A percentile compares a stretch with the other conserved stretches of the same genome.
Conservation (phyloP, 2,888 invertebrate genomes). For the Mactromeris polynyma region DNA sequence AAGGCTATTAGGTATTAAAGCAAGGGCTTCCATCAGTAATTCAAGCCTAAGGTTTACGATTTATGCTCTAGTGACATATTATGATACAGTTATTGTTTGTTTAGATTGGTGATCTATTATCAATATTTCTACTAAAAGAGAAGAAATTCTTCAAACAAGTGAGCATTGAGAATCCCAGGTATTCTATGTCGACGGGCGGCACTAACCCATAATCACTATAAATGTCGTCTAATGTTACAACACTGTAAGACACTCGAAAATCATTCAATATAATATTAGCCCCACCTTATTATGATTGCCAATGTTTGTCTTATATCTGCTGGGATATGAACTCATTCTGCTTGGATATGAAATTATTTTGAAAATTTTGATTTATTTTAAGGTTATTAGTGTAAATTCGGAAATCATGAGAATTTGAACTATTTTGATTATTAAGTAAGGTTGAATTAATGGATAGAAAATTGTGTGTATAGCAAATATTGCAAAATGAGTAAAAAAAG, state of each 20-base stretch:
- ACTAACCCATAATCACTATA: slow-evolving; percentile 50
- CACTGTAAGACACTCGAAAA: slow-evolving; percentile 42
- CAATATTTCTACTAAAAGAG: slow-evolving; percentile 34
- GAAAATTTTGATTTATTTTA: slow-evolving; percentile 1
- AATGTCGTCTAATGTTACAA: slow-evolving; percentile 50
- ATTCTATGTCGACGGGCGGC: slow-evolving; percentile 15
- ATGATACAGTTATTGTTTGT: slow-evolving; percentile 28
- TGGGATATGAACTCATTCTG: neutral
- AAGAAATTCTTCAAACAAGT: slow-evolving; percentile 44
- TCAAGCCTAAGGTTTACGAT: neutral
- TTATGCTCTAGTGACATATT: neutral
- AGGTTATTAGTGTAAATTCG: neutral
- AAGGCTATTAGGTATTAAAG: neutral
- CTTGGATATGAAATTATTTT: neutral
- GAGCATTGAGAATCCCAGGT: slow-evolving; percentile 43
- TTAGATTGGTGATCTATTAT: slow-evolving; percentile 30
- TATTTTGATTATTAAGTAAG: neutral
- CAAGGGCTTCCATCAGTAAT: neutral
- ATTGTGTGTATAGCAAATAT: neutral
- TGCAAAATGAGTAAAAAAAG: slow-evolving; percentile 51
- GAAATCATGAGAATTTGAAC: neutral
- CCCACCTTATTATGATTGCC: slow-evolving; percentile 30
- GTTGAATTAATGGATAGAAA: neutral
- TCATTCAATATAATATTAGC: slow-evolving; percentile 28
- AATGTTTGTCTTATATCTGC: slow-evolving; percentile 9